These are phyloP conservation scores for Drosophila algonquin DNA, from an alignment of 2,888 invertebrate species.

Conservation along the genomic window DNA sequence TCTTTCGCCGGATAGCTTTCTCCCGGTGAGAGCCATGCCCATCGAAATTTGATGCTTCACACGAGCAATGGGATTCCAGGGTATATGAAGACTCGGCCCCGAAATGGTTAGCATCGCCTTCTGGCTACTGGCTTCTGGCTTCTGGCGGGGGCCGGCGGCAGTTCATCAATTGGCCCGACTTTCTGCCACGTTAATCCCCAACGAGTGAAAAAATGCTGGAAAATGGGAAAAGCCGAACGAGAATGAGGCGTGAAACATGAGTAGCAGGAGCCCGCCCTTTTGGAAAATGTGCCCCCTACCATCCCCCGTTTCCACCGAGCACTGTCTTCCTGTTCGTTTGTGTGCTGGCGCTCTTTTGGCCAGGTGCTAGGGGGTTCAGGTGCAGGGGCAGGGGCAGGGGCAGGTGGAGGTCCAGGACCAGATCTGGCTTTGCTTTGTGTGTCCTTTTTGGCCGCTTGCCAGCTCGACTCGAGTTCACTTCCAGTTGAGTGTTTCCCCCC, in stretches of 20 bases:
- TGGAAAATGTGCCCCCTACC: constrained; percentile 22
- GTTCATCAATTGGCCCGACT: constrained; percentile 46
- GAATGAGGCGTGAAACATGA: constrained; percentile 46
- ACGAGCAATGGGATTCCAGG: neutral
- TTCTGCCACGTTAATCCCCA: constrained; percentile 41
- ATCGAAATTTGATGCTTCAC: no score
- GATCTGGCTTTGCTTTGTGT: constrained; percentile 20
- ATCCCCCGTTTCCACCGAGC: constrained; percentile 13
- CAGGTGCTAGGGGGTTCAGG: neutral
- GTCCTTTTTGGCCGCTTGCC: constrained; percentile 63
- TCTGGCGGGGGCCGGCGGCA: constrained; percentile 13
- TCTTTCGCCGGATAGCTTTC: neutral
- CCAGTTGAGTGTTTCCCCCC: constrained; percentile 63
- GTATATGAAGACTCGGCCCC: neutral
- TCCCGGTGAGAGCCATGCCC: no score
- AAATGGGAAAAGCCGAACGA: constrained; percentile 16
- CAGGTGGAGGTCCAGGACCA: constrained; percentile 27
- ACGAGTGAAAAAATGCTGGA: neutral
- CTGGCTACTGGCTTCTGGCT: constrained; percentile 7
- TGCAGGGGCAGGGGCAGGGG: neutral
- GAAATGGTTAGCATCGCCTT: constrained; percentile 20
- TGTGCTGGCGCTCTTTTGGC: constrained; percentile 40
- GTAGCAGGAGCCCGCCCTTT: constrained; percentile 11
- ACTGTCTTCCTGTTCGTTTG: constrained; percentile 45
- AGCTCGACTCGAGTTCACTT: constrained; percentile 65